A percentile compares a stretch with the other conserved stretches of the same genome.
Conservation (phyloP, 2,797 vertebrate species). For the Cynodonichthys magdalenae region DNA sequence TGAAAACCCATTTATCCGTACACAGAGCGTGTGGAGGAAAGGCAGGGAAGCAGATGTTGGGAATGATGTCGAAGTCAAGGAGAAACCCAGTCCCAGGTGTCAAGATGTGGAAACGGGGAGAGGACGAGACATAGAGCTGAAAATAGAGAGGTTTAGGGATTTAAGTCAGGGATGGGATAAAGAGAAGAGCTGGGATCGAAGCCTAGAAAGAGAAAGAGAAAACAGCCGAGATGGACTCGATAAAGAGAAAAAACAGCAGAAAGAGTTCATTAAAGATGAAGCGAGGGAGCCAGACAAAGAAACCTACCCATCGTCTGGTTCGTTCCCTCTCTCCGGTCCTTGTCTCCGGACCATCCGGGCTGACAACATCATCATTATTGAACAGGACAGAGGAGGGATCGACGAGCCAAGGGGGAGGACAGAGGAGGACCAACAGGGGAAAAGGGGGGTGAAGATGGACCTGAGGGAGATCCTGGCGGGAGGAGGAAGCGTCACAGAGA, state of each 20-base stretch:
- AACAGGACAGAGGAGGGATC: slow-evolving; percentile 68
- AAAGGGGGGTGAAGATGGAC: slow-evolving; percentile 79
- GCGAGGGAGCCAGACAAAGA: slow-evolving; percentile 57
- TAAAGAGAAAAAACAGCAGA: slow-evolving; percentile 54
- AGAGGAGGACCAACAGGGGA: slow-evolving; percentile 64
- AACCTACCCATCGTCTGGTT: slow-evolving; percentile 13
- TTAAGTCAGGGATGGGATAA: slow-evolving; percentile 55
- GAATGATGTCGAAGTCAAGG: slow-evolving; percentile 50
- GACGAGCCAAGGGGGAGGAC: slow-evolving; percentile 54
- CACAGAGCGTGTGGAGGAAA: slow-evolving; percentile 66
- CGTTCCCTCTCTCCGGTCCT: slow-evolving; percentile 37
- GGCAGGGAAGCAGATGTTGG: slow-evolving; percentile 56
- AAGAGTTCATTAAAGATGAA: slow-evolving; percentile 58
- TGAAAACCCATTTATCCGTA: slow-evolving; percentile 88
- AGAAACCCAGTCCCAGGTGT: slow-evolving; percentile 48
- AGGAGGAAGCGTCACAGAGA: slow-evolving; percentile 81
- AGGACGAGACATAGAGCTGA: slow-evolving; percentile 61
- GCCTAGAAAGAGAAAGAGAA: slow-evolving; percentile 64
- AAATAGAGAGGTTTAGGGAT: slow-evolving; percentile 68
- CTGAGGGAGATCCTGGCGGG: slow-evolving; percentile 76
- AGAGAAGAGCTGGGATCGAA: slow-evolving; percentile 61
- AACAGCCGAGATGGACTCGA: slow-evolving; percentile 46
- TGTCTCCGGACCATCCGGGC: slow-evolving; percentile 79
- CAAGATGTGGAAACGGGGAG: slow-evolving; percentile 59
- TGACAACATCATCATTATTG: slow-evolving; percentile 85